Evolutionary conservation across 2,113 vertebrate genomes (phyloP).

Genomic region (Loxodonta africana): DNA sequence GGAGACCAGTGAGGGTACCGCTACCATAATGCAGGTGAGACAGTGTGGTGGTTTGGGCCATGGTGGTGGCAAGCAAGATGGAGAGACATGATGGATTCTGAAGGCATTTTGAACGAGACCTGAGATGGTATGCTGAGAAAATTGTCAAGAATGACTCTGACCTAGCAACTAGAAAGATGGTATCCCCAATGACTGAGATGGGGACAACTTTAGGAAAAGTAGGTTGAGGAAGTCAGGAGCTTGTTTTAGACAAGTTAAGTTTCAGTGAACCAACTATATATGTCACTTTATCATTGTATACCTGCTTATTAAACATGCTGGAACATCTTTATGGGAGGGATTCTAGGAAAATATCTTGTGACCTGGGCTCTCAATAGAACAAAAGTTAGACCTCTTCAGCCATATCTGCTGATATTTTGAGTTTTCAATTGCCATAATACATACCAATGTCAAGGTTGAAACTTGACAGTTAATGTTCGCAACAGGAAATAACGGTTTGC

Average conservation of each 20-base stretch:
- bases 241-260: not conserved
- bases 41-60: not conserved
- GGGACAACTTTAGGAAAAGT: not conserved
- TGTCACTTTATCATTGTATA: not conserved
- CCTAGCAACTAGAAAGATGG: not conserved
- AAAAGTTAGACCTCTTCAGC: not conserved
- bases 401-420: not conserved
- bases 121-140: not conserved
- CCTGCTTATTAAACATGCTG: not conserved
- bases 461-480: not conserved
- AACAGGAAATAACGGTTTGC: not conserved
- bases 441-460: constrained; percentile 31
- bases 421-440: not conserved
- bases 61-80: not conserved
- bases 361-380: not conserved
- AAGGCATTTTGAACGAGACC: not conserved
- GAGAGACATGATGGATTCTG: not conserved
- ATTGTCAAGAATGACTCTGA: not conserved
- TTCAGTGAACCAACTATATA: not conserved
- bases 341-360: constrained; percentile 5
- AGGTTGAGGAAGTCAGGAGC: not conserved
- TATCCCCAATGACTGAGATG: not conserved
- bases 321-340: not conserved
- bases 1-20: not conserved
- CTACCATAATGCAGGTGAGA: not conserved